Evolutionary conservation across 2,888 invertebrate genomes (phyloP).

Genomic region (Andrena chrysosceles): DNA sequence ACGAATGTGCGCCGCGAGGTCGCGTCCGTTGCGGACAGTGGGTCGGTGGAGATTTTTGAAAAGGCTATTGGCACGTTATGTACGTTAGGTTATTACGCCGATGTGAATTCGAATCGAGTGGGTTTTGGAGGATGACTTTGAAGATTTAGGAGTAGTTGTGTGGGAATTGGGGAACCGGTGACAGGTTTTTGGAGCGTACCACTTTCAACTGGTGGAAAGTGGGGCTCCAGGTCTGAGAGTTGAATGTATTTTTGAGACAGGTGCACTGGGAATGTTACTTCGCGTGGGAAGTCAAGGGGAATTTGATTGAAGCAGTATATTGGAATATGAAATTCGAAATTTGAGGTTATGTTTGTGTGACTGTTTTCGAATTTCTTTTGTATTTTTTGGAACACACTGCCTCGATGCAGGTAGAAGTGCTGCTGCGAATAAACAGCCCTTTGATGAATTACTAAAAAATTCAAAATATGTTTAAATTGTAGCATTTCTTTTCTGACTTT

Average conservation of each 20-base stretch:
- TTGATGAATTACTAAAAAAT: too few relatives aligned
- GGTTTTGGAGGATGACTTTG: neutral
- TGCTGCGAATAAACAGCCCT: too few relatives aligned
- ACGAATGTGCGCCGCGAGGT: slow-evolving; percentile 64
- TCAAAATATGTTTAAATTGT: too few relatives aligned
- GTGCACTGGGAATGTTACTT: too few relatives aligned
- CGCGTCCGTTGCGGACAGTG: slow-evolving; percentile 56
- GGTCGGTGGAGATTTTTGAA: slow-evolving; percentile 37
- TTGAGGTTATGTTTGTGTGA: neutral
- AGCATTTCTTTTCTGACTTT: too few relatives aligned
- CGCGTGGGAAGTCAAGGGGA: too few relatives aligned
- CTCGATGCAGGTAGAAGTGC: too few relatives aligned
- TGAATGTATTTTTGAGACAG: too few relatives aligned
- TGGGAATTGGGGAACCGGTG: neutral
- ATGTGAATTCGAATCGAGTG: too few relatives aligned
- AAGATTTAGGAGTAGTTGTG: neutral
- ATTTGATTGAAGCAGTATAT: neutral
- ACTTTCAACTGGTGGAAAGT: neutral
- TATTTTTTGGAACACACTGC: neutral
- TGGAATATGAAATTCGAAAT: neutral
- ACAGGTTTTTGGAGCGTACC: neutral
- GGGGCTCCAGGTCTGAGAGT: neutral
- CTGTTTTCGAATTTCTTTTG: neutral
- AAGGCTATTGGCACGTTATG: neutral
- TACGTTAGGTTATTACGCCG: neutral